Evolutionary conservation across 1,140 invertebrate species (phyloP), one percentile per base, ranked within the genome.

Genomic region (Mycetomoellerius zeteki): DNA sequence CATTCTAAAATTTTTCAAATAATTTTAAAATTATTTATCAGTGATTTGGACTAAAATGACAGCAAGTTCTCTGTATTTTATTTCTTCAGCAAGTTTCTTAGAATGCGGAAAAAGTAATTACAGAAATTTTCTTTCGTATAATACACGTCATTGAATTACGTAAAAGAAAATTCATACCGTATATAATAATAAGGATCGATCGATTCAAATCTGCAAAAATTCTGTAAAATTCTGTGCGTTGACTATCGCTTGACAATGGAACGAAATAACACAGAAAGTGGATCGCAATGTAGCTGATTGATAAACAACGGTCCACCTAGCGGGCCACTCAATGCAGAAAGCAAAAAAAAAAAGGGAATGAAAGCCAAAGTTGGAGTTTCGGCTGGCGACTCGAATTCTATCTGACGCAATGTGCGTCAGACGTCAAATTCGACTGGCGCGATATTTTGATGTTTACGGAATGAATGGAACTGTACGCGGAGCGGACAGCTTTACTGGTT

Each of bases 381-480:
- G 54, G 37, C 37, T 56, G 12, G 24, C 14, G 21, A 12, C 67
- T 69, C 54, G 8, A 30, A 73, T 73, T 84, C 27, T 58, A 60
- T 50, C 19, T 21, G 80, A 37, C 64, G 65, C 52, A 71, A n/a
- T 12, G 56, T 75, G 80, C 69, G 80, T 73, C 67, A 60, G 54
- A 84, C 24, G 80, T 82, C 80, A 84, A 19, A 69, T 72, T 84
- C 69, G 80, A 80, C 50, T 47, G 47, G 30, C 30, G 47, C 77
- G 62, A 75, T 84, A 84, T 84, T 82, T 84, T 50, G 69, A 84
- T 75, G 80, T 84, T 84, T 84, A 84, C 56, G 71, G 54, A 84
- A 84, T 84, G 69, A 73, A 73, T 84, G 80, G 37, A 33, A 75
- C 56, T 58, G 47, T 37, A 37, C 56, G 54, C 80, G 37, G 27